Evolutionary conservation across 2,797 vertebrate species (phyloP).

Genomic region (Sebastes minor): DNA sequence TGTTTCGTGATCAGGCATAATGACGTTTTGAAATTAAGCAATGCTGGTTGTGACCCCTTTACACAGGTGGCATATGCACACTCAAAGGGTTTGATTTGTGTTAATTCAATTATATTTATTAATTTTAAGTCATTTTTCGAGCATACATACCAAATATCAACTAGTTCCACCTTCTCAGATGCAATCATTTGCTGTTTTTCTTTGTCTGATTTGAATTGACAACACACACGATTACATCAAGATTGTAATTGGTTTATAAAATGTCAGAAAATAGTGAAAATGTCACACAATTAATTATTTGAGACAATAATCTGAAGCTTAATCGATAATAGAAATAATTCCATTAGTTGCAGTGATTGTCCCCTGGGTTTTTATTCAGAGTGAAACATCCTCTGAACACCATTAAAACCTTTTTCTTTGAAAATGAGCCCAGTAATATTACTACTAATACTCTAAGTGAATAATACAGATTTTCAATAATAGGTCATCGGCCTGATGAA

Average conservation of each 20-base stretch:
- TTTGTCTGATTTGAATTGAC: neutral
- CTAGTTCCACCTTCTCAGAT: neutral
- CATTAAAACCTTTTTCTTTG: neutral
- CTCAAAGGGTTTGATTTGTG: neutral
- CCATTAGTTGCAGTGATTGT: neutral
- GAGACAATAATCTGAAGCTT: neutral
- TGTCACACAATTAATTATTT: neutral
- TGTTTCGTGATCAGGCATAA: neutral
- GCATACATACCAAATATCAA: neutral
- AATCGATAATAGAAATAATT: conserved; percentile 6
- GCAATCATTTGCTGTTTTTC: neutral
- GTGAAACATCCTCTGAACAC: neutral
- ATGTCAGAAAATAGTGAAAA: neutral
- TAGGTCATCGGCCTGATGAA: conserved; percentile 37
- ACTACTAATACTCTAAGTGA: neutral
- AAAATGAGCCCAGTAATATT: neutral
- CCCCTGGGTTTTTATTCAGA: neutral
- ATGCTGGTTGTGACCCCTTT: neutral
- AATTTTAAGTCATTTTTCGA: neutral
- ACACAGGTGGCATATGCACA: neutral
- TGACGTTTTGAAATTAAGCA: neutral
- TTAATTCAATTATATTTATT: neutral
- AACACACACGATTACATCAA: neutral
- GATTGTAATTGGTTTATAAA: neutral
- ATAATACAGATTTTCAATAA: conserved; percentile 6